Percentiles rank a stretch among this genome's conserved stretches.
phyloP scores from a whole-genome alignment of 1,140 invertebrate genomes.

The Dinoponera quadriceps region DNA sequence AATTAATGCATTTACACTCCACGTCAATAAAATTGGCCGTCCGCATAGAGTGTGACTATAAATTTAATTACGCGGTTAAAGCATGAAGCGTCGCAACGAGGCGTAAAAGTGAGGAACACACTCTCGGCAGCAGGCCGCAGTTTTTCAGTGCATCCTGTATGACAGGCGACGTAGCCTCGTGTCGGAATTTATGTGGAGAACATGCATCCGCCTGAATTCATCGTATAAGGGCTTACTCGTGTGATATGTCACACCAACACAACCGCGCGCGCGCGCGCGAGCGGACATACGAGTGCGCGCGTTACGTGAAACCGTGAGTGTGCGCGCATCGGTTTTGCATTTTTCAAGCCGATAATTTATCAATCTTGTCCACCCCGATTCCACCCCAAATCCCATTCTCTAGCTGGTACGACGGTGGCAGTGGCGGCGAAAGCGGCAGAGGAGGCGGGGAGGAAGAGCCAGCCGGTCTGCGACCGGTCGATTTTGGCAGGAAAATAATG shows the following conservation, averaged over 20 bases:
- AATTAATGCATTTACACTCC: conserved; percentile 20
- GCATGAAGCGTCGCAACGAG: conserved; percentile 35
- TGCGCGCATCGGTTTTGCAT: conserved; percentile 81
- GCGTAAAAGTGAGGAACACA: conserved; percentile 74
- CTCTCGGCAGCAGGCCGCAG: conserved; percentile 60
- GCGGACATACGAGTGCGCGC: not conserved
- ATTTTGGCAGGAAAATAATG: conserved; percentile 81
- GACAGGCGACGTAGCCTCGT: conserved; percentile 76
- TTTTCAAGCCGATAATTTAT: conserved; percentile 84
- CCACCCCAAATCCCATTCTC: conserved; percentile 65
- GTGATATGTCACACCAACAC: conserved; percentile 49
- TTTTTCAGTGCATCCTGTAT: conserved; percentile 70
- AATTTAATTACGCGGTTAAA: conserved; percentile 60
- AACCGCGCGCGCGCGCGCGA: not conserved
- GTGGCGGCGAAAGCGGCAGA: not conserved
- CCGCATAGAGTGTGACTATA: conserved; percentile 1
- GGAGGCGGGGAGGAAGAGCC: conserved; percentile 23
- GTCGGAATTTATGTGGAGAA: conserved; percentile 78
- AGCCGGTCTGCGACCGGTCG: conserved; percentile 65
- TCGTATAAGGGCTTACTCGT: conserved; percentile 64
- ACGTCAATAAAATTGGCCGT: conserved; percentile 21
- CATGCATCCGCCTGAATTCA: conserved; percentile 76
- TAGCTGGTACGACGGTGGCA: conserved; percentile 38
- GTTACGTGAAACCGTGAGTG: conserved; percentile 37
- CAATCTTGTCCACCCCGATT: conserved; percentile 78